phyloP scores from a whole-genome alignment of 2,797 vertebrate species.

The Numenius phaeopus region DNA sequence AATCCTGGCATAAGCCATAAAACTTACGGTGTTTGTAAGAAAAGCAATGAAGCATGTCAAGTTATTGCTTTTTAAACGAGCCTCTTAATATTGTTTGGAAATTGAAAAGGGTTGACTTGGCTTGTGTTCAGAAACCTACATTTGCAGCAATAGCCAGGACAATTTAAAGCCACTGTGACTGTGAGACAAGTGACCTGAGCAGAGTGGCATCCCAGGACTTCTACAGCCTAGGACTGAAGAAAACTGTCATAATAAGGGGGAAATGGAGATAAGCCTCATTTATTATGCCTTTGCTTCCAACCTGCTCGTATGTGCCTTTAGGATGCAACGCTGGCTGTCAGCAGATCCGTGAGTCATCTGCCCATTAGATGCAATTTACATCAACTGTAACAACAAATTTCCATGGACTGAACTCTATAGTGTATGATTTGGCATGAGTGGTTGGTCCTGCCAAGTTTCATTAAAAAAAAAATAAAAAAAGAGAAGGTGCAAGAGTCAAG shows the following conservation, averaged over 20 bases:
- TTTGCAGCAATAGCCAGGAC: not conserved
- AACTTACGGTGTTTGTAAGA: not conserved
- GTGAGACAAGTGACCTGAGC: not conserved
- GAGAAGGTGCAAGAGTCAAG: not conserved
- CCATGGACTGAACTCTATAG: not conserved
- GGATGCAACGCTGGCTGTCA: not conserved
- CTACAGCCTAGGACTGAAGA: not conserved
- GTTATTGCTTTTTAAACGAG: not conserved
- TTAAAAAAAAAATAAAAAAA: not conserved
- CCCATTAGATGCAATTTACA: slow-evolving; percentile 44
- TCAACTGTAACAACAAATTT: slow-evolving; percentile 28
- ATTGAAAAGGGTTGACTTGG: not conserved
- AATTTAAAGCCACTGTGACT: not conserved
- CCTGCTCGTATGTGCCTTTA: not conserved
- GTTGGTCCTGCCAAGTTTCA: slow-evolving; percentile 19
- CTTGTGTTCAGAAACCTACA: not conserved
- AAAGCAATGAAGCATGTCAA: not conserved
- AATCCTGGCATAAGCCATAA: not conserved
- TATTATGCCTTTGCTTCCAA: not conserved
- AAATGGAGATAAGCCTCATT: not conserved
- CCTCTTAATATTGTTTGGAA: not conserved
- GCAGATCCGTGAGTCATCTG: slow-evolving; percentile 10
- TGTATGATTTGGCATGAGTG: not conserved
- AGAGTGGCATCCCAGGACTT: not conserved
- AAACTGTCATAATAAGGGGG: not conserved